Percentiles rank a stretch among this genome's conserved stretches.
Evolutionary conservation across 2,888 invertebrate species (phyloP).

Genomic region (Limnephilus lunatus): DNA sequence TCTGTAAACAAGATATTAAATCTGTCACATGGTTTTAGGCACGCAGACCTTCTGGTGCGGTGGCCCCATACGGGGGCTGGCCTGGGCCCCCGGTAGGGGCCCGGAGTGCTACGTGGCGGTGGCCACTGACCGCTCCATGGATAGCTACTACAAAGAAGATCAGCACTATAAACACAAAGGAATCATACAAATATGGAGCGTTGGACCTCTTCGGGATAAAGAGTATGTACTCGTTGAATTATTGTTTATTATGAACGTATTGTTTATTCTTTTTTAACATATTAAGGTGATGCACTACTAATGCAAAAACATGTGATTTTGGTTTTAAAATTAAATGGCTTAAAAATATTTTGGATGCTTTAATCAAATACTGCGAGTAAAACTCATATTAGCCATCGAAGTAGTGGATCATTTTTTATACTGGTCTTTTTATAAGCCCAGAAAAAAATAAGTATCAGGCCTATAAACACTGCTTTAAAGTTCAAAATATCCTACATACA

Average conservation of each 20-base stretch:
- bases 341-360: too few species aligned
- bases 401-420: too few species aligned
- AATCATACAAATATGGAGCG: conserved; percentile 85
- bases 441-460: too few species aligned
- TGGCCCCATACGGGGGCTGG: conserved; percentile 78
- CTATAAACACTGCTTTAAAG: too few species aligned
- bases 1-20: neutral
- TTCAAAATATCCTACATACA: too few species aligned
- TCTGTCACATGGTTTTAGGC: conserved; percentile 66
- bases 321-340: too few species aligned
- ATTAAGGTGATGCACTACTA: neutral
- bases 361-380: too few species aligned
- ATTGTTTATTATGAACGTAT: neutral
- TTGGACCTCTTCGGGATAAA: conserved; percentile 74
- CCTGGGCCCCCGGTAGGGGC: conserved; percentile 74
- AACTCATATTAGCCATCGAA: too few species aligned
- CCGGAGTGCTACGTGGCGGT: conserved; percentile 78
- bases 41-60: conserved; percentile 76
- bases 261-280: neutral
- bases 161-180: conserved; percentile 73
- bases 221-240: conserved; percentile 67
- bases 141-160: conserved; percentile 74
- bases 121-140: conserved; percentile 75
- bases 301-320: too few species aligned
- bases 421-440: too few species aligned